A percentile compares a stretch with the other conserved stretches of the same genome.
These are phyloP conservation scores for Cryptops parisi DNA, from an alignment of 2,888 invertebrate species.

Conservation along the genomic window DNA sequence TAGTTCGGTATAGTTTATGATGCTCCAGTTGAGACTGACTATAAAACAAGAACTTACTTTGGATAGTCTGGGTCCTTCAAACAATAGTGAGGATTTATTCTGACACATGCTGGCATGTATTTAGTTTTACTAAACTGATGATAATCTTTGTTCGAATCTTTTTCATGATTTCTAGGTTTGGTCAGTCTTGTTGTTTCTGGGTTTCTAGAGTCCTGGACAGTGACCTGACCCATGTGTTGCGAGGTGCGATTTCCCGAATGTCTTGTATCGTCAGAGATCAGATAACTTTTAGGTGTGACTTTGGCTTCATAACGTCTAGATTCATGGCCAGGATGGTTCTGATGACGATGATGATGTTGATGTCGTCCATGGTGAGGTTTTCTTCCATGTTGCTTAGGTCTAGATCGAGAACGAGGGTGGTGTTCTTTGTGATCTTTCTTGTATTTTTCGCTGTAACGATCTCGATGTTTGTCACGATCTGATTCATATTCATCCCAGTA, in stretches of 20 bases:
- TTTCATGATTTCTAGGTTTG: too few relatives aligned
- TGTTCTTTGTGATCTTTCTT: neutral
- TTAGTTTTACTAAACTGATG: neutral
- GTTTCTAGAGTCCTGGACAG: neutral
- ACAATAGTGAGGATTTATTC: neutral
- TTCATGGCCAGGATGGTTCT: neutral
- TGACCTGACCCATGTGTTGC: neutral
- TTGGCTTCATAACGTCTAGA: neutral
- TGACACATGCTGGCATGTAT: slow-evolving; percentile 3
- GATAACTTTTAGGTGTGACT: neutral
- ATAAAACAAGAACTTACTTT: too few relatives aligned
- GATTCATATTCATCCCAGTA: slow-evolving; percentile 6
- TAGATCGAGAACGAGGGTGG: neutral
- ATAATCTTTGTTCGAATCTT: neutral
- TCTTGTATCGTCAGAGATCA: neutral
- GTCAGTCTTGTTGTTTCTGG: neutral
- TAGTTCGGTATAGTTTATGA: too few relatives aligned
- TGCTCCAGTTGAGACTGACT: too few relatives aligned
- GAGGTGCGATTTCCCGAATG: neutral
- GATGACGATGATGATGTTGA: neutral
- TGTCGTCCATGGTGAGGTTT: neutral
- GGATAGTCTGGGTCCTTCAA: slow-evolving; percentile 6
- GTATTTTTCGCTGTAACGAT: neutral
- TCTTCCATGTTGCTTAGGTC: neutral
- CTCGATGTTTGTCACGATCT: neutral